phyloP scores from a whole-genome alignment of 2,888 invertebrate genomes.

The Pegoplata infirma region DNA sequence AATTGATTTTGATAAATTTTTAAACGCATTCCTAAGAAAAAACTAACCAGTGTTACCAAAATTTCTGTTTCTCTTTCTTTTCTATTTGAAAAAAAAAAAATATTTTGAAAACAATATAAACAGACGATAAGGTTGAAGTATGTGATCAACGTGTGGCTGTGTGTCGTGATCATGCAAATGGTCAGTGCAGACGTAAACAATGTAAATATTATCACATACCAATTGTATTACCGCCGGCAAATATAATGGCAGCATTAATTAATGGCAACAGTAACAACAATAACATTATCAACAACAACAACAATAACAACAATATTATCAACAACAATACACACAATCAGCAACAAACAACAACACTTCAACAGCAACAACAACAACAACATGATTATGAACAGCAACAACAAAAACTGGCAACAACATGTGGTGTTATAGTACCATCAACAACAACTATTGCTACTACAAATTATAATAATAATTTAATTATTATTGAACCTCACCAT shows the following conservation, averaged over 20 bases:
- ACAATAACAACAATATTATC: conserved; percentile 65
- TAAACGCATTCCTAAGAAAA: not conserved
- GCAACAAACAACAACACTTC: conserved; percentile 66
- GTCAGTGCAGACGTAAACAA: conserved; percentile 93
- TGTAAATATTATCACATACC: conserved; percentile 99
- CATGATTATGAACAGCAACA: conserved; percentile 62
- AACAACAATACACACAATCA: too few species aligned
- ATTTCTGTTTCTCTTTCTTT: conserved; percentile 9
- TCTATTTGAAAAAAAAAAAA: too few species aligned
- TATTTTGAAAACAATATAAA: too few species aligned
- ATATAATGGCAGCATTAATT: conserved; percentile 83
- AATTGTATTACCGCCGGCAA: conserved; percentile 91
- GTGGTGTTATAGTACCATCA: conserved; percentile 58
- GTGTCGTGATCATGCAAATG: conserved; percentile 96
- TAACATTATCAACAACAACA: conserved; percentile 57
- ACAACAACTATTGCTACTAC: conserved; percentile 66
- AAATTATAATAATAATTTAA: conserved; percentile 71
- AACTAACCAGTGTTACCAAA: not conserved
- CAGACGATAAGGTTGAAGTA: conserved; percentile 96
- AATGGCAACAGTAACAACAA: conserved; percentile 69
- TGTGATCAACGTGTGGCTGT: conserved; percentile 96
- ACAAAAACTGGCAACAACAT: conserved; percentile 55
- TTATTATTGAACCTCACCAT: conserved; percentile 73
- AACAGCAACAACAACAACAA: conserved; percentile 65
- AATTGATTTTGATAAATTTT: too few species aligned